Conservation (phyloP, 2,113 vertebrate species). For the Crotalus horridus region DNA sequence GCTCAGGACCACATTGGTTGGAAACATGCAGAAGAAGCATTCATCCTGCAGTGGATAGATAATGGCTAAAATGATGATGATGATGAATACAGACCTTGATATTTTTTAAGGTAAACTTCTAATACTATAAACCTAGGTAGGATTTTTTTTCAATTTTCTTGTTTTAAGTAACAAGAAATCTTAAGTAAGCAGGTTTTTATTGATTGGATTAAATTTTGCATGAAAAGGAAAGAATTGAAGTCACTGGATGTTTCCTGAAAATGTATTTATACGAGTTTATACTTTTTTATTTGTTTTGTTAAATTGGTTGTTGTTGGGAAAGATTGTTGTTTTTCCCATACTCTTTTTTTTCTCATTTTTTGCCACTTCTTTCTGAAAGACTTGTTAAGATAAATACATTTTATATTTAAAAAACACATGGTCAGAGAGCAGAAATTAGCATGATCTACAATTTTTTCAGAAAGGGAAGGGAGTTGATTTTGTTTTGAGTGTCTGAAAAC, state of each 20-base stretch:
- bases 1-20: no score
- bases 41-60: no score
- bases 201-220: background rate
- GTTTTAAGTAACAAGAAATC: background rate
- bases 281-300: background rate
- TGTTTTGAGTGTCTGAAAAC: background rate
- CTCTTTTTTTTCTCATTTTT: background rate
- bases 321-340: background rate
- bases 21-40: no score
- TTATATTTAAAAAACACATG: background rate
- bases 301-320: background rate
- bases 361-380: background rate
- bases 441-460: background rate
- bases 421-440: background rate
- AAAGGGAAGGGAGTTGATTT: background rate
- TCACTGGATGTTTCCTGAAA: background rate
- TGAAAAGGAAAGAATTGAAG: background rate
- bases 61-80: no score
- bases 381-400: background rate
- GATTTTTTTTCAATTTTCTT: background rate
- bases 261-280: background rate
- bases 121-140: background rate
- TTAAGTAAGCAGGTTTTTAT: background rate
- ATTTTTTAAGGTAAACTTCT: background rate
- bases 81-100: no score